Conservation (phyloP, 1,140 invertebrate species). For the Drosophila micromelanica region DNA sequence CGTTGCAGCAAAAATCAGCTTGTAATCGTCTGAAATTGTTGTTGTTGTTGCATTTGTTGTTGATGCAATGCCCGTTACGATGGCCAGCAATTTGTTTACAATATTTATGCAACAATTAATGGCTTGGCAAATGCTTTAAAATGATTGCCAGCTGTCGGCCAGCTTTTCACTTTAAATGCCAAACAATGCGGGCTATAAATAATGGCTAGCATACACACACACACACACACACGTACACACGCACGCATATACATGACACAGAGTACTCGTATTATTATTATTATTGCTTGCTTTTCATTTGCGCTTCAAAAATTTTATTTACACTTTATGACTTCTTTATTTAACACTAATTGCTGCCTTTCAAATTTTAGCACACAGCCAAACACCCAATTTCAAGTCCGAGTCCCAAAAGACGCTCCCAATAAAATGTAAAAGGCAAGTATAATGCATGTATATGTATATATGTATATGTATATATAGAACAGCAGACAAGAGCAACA, state of each 20-base stretch:
- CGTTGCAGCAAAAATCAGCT: constrained; percentile 22
- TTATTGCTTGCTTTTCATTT: constrained; percentile 69
- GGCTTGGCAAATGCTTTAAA: constrained; percentile 58
- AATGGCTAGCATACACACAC: constrained; percentile 38
- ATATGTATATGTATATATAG: neutral
- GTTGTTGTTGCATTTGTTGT: constrained; percentile 3
- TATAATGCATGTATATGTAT: too few relatives aligned
- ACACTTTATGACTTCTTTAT: constrained; percentile 81
- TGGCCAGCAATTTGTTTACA: constrained; percentile 41
- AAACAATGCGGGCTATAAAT: constrained; percentile 71
- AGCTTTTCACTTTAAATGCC: constrained; percentile 55
- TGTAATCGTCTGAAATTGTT: constrained; percentile 11
- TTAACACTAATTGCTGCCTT: constrained; percentile 76
- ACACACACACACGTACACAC: neutral
- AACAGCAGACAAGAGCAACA: constrained; percentile 3
- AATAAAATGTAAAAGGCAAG: constrained; percentile 18
- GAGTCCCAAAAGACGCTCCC: constrained; percentile 24
- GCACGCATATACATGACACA: too few relatives aligned
- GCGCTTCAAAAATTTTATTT: constrained; percentile 67
- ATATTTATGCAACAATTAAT: constrained; percentile 68
- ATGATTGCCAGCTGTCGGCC: constrained; percentile 53
- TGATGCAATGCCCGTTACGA: constrained; percentile 3
- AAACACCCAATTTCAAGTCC: constrained; percentile 6
- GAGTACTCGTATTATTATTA: constrained; percentile 2
- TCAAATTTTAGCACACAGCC: constrained; percentile 28